A percentile compares a stretch with the other conserved stretches of the same genome.
Conservation (phyloP, 2,888 invertebrate species). For the Neoitamus cyanurus region DNA sequence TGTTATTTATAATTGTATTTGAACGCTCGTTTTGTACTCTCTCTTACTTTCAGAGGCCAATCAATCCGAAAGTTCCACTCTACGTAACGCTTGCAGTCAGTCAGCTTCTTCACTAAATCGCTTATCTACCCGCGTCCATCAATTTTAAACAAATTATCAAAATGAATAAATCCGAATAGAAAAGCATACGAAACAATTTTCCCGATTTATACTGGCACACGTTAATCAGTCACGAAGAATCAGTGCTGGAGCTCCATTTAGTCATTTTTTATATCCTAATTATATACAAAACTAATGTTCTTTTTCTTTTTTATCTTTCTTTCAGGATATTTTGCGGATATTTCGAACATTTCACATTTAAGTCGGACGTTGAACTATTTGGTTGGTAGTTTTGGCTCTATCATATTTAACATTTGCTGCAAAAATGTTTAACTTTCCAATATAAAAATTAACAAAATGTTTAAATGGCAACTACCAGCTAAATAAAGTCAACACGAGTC, state of each 20-base stretch:
- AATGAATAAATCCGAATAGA: not conserved
- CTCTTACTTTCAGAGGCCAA: slow-evolving; percentile 51
- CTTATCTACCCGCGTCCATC: not conserved
- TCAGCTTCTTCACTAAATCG: not conserved
- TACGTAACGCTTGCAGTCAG: slow-evolving; percentile 12
- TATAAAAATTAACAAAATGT: not conserved
- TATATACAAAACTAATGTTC: slow-evolving; percentile 44
- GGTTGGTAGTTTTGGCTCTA: not conserved
- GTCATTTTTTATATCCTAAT: slow-evolving; percentile 21
- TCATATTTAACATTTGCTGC: not conserved
- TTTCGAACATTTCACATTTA: slow-evolving; percentile 40
- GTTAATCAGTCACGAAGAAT: not conserved
- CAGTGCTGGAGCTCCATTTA: not conserved
- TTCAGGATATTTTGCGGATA: slow-evolving; percentile 43
- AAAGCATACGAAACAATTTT: not conserved
- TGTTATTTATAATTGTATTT: slow-evolving; percentile 29
- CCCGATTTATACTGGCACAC: not conserved
- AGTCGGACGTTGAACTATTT: slow-evolving; percentile 20
- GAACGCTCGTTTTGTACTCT: slow-evolving; percentile 50
- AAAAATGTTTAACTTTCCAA: not conserved
- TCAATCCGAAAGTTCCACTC: slow-evolving; percentile 3
- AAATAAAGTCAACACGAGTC: slow-evolving; percentile 20
- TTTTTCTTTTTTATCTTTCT: slow-evolving; percentile 49
- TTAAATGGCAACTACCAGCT: not conserved
- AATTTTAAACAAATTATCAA: not conserved